Evolutionary conservation across 2,888 invertebrate genomes (phyloP).

Genomic region (Corythucha ciliata): DNA sequence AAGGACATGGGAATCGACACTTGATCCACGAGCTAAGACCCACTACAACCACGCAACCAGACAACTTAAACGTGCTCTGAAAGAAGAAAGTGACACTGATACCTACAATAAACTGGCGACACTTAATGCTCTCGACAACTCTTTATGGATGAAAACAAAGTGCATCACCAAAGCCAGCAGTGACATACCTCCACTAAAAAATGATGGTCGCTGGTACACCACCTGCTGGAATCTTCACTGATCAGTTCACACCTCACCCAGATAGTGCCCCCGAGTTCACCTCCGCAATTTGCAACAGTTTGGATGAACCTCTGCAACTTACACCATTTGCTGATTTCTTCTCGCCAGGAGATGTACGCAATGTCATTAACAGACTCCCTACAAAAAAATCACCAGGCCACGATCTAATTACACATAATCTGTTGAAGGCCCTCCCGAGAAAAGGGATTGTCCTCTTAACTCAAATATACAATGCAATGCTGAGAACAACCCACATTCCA

Average conservation of each 20-base stretch:
- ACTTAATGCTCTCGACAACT: conserved; percentile 1
- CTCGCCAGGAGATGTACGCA: not conserved
- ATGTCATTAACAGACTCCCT: not conserved
- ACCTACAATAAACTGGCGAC: not conserved
- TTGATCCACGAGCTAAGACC: not conserved
- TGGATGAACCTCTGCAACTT: conserved; percentile 6
- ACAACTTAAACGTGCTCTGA: not conserved
- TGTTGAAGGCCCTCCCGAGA: not conserved
- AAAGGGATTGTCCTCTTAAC: conserved; percentile 1
- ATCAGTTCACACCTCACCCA: no score
- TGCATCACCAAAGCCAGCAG: no score
- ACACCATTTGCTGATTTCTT: not conserved
- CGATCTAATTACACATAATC: not conserved
- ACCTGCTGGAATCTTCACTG: no score
- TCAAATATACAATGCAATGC: no score
- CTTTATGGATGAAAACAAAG: no score
- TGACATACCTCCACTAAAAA: no score
- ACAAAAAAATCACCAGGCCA: conserved; percentile 1
- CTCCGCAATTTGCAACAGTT: no score
- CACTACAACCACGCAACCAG: not conserved
- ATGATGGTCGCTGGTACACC: no score
- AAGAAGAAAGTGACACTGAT: not conserved
- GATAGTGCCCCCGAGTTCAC: no score
- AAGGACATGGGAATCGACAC: not conserved
- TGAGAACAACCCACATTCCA: no score